Conservation (phyloP, 2,888 invertebrate species). For the Volucella zonaria region DNA sequence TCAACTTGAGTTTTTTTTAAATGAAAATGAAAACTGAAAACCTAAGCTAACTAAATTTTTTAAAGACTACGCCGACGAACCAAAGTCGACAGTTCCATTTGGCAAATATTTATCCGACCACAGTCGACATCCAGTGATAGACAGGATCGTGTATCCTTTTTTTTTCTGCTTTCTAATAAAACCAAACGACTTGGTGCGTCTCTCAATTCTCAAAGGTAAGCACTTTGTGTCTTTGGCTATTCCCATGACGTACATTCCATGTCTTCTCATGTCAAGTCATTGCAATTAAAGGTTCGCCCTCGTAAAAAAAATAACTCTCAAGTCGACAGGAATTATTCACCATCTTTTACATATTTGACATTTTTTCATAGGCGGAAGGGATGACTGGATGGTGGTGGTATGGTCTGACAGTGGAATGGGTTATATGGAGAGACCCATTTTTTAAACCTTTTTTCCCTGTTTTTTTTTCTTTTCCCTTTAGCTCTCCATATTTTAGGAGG, state of each 20-base stretch:
- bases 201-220: slow-evolving; percentile 53
- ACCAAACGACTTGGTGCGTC: slow-evolving; percentile 44
- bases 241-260: slow-evolving; percentile 61
- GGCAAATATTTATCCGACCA: slow-evolving; percentile 12
- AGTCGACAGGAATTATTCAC: slow-evolving; percentile 53
- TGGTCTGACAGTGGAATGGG: slow-evolving; percentile 32
- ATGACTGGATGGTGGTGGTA: not conserved
- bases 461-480: not conserved
- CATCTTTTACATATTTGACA: slow-evolving; percentile 55
- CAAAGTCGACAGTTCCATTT: not conserved
- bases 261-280: slow-evolving; percentile 37
- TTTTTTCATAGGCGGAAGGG: slow-evolving; percentile 3
- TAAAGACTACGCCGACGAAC: slow-evolving; percentile 11
- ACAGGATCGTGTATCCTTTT: slow-evolving; percentile 1
- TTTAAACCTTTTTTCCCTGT: slow-evolving; percentile 33
- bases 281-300: slow-evolving; percentile 63
- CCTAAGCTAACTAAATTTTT: slow-evolving; percentile 38
- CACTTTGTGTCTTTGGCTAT: slow-evolving; percentile 51
- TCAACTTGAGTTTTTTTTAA: slow-evolving; percentile 52
- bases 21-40: slow-evolving; percentile 22
- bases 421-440: slow-evolving; percentile 27
- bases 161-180: slow-evolving; percentile 21
- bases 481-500: slow-evolving; percentile 7
- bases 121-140: slow-evolving; percentile 7
- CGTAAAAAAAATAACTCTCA: slow-evolving; percentile 32